Conservation (phyloP, 2,797 vertebrate species). For the Triplophysa bombifrons region DNA sequence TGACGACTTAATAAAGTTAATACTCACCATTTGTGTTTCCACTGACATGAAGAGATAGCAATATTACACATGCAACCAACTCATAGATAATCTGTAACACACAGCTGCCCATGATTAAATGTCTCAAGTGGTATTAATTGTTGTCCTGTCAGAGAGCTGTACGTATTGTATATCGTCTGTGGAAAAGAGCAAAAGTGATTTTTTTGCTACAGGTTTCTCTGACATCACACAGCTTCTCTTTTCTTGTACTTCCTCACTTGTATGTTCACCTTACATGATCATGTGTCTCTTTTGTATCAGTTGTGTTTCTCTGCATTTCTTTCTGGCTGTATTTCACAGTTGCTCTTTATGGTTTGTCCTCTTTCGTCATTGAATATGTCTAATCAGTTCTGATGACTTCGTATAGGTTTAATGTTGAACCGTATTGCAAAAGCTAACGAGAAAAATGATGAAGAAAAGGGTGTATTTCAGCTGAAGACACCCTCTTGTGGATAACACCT, state of each 20-base stretch:
- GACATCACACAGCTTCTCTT: conserved; percentile 5
- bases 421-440: no score
- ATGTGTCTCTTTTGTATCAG: not conserved
- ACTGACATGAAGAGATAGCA: not conserved
- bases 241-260: conserved; percentile 6
- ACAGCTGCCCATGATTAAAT: not conserved
- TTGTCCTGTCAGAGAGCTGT: not conserved
- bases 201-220: conserved; percentile 5
- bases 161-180: not conserved
- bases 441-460: not conserved
- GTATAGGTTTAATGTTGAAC: conserved; percentile 19
- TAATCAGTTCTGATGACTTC: not conserved
- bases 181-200: conserved; percentile 8
- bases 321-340: not conserved
- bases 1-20: not conserved
- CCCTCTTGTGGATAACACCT: conserved; percentile 13
- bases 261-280: not conserved
- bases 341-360: not conserved
- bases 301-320: conserved; percentile 1
- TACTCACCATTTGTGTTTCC: conserved; percentile 14
- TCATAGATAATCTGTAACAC: conserved; percentile 21
- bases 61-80: not conserved
- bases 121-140: not conserved
- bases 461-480: not conserved
- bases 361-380: not conserved